phyloP scores from a whole-genome alignment of 2,113 vertebrate species.

The Saimiri boliviensis region DNA sequence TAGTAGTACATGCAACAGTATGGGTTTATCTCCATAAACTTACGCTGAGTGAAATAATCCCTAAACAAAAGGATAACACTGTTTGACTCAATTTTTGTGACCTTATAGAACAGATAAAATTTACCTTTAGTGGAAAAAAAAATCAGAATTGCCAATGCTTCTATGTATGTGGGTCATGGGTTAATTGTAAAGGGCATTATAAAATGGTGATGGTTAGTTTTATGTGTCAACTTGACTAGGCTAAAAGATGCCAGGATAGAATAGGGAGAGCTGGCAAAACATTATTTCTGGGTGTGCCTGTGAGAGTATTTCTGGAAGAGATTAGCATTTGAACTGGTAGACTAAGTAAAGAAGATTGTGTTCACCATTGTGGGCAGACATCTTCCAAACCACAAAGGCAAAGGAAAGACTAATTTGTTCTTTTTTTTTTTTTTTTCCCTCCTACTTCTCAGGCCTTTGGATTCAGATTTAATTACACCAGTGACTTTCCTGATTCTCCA shows the following conservation, averaged over 20 bases:
- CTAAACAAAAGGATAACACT: neutral
- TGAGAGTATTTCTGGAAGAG: neutral
- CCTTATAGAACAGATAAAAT: neutral
- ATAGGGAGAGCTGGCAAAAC: neutral
- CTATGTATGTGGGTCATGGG: neutral
- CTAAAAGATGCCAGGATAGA: too few species aligned
- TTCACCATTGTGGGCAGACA: neutral
- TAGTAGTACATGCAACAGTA: neutral
- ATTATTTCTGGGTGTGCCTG: neutral
- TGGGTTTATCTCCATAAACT: neutral
- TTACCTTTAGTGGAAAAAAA: neutral
- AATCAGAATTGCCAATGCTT: neutral
- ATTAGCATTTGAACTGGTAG: neutral
- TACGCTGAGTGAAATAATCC: neutral
- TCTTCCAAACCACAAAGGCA: neutral
- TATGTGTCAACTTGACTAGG: neutral
- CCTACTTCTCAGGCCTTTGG: neutral
- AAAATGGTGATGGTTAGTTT: neutral
- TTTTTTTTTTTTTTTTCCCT: neutral
- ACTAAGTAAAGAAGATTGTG: neutral
- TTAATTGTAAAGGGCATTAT: neutral
- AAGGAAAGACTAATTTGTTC: neutral
- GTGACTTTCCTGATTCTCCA: neutral
- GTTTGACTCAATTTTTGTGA: neutral
- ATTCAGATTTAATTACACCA: neutral